phyloP scores from a whole-genome alignment of 1,140 invertebrate species.

The Macrobrachium nipponense region DNA sequence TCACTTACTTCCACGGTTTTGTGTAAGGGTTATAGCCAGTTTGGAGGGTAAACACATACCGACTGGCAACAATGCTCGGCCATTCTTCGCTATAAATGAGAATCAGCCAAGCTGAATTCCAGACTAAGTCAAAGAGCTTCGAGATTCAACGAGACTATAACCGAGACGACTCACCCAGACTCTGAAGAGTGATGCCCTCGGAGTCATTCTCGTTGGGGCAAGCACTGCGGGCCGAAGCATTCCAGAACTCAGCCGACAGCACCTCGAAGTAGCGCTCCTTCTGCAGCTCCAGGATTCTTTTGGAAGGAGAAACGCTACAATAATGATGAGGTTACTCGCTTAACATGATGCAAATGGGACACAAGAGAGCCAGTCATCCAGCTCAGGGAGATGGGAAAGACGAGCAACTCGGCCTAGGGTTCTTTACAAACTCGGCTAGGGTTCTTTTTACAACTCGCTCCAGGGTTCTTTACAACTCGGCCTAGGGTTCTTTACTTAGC shows the following conservation, averaged over 20 bases:
- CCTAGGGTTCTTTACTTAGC: too few relatives aligned
- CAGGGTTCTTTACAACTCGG: too few relatives aligned
- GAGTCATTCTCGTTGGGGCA: conserved; percentile 83
- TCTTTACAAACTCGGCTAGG: too few relatives aligned
- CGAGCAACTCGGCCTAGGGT: too few relatives aligned
- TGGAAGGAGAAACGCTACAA: background rate
- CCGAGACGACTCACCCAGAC: conserved; percentile 83
- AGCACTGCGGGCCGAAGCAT: conserved; percentile 75
- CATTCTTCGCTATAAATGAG: background rate
- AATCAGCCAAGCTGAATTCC: background rate
- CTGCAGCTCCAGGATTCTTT: conserved; percentile 84
- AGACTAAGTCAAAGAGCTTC: background rate
- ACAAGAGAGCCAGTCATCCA: background rate
- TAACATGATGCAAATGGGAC: background rate
- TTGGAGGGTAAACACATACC: too few relatives aligned
- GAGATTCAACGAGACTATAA: background rate
- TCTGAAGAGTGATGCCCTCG: conserved; percentile 88
- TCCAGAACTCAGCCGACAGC: conserved; percentile 85
- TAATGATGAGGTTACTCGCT: background rate
- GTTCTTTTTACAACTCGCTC: too few relatives aligned
- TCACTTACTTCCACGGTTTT: too few relatives aligned
- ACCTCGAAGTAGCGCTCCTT: conserved; percentile 86
- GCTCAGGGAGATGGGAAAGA: too few relatives aligned
- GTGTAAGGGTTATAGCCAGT: too few relatives aligned
- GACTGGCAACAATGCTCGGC: too few relatives aligned